Evolutionary conservation across 2,888 invertebrate genomes (phyloP).

Genomic region (Acleris cristana): DNA sequence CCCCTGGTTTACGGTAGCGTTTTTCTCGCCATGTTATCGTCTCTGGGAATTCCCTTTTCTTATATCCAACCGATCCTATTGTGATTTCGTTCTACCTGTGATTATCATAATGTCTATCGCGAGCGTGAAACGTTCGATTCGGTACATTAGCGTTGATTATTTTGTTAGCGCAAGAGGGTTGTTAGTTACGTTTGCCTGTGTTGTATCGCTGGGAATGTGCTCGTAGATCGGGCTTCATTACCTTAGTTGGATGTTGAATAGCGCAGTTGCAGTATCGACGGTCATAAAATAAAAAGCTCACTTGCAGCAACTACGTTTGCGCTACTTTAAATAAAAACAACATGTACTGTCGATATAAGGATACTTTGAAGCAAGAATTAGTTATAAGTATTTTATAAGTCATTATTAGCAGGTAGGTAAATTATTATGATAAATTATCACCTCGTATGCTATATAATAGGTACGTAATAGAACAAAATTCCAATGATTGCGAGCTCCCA

Average conservation of each 20-base stretch:
- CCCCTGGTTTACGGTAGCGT: constrained; percentile 73
- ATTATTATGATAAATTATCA: too few species aligned
- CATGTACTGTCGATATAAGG: too few species aligned
- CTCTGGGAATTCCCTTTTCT: constrained; percentile 70
- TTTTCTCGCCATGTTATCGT: constrained; percentile 74
- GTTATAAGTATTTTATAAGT: too few species aligned
- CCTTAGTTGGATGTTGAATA: constrained; percentile 9
- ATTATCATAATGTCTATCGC: constrained; percentile 70
- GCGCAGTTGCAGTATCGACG: constrained; percentile 14
- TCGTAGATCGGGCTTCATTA: constrained; percentile 25
- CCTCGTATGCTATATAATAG: constrained; percentile 26
- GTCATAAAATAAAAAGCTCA: constrained; percentile 8
- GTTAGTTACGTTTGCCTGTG: constrained; percentile 24
- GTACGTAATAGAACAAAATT: constrained; percentile 38
- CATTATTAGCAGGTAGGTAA: too few species aligned
- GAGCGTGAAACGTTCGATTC: constrained; percentile 51
- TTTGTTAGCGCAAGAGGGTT: constrained; percentile 32
- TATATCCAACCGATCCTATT: constrained; percentile 69
- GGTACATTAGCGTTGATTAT: constrained; percentile 51
- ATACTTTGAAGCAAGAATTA: too few species aligned
- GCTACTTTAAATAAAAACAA: too few species aligned
- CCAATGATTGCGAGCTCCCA: constrained; percentile 43
- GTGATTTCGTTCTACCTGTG: constrained; percentile 70
- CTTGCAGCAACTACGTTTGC: constrained; percentile 10
- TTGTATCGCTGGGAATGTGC: constrained; percentile 18